A percentile compares a stretch with the other conserved stretches of the same genome.
Conservation (phyloP, 2,888 invertebrate genomes). For the Hydrotaea cyrtoneurina region DNA sequence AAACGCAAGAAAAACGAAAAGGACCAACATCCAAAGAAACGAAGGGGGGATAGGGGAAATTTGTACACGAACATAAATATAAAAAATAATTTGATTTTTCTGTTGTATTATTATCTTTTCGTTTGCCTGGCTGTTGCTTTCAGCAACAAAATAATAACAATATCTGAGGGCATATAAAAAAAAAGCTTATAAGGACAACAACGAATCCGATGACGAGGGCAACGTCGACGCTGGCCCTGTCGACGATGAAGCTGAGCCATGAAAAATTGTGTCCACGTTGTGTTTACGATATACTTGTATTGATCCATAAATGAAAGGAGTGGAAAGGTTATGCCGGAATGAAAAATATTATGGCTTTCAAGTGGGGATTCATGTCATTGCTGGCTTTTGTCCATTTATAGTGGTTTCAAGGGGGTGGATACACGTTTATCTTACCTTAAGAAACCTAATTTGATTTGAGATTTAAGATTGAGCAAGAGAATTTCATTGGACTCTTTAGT, state of each 20-base stretch:
- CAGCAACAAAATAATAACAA: conserved; percentile 37
- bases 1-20: conserved; percentile 1
- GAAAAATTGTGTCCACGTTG: conserved; percentile 13
- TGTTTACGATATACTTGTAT: conserved; percentile 17
- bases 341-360: conserved; percentile 8
- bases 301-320: conserved; percentile 11
- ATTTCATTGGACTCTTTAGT: too few species aligned
- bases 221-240: background rate
- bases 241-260: conserved; percentile 38
- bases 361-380: background rate
- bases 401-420: background rate
- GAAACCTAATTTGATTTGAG: background rate
- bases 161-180: conserved; percentile 37
- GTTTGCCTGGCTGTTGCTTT: conserved; percentile 19
- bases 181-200: conserved; percentile 27
- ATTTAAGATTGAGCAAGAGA: background rate
- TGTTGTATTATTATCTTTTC: background rate
- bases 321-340: conserved; percentile 1
- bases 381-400: background rate
- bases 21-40: background rate
- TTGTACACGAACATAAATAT: conserved; percentile 8
- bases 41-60: background rate
- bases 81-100: conserved; percentile 43
- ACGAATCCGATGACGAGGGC: background rate
- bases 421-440: background rate